Evolutionary conservation across 2,113 vertebrate genomes (phyloP).

Genomic region (Hippocampus guttulatus): DNA sequence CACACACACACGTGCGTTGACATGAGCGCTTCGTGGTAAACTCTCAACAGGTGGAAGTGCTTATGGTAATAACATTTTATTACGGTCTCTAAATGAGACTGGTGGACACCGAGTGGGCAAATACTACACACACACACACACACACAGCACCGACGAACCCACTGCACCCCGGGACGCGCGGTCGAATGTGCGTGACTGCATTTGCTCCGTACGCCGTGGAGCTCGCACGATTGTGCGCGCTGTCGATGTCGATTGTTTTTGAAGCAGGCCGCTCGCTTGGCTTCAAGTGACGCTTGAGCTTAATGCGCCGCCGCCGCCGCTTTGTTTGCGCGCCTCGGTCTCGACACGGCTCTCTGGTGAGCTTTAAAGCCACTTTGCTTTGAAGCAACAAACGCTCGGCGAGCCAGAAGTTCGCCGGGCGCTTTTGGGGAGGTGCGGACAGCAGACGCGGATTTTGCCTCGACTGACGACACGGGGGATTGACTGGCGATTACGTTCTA

Average conservation of each 20-base stretch:
- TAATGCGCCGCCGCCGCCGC: constrained; percentile 65
- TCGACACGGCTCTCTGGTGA: constrained; percentile 52
- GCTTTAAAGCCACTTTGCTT: constrained; percentile 62
- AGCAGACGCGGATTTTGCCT: constrained; percentile 52
- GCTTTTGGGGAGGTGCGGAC: constrained; percentile 28
- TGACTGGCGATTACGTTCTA: constrained; percentile 20
- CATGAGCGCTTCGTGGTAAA: constrained; percentile 30
- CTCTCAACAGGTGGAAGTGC: constrained; percentile 61
- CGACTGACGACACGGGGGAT: constrained; percentile 38
- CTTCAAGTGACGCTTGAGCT: constrained; percentile 66
- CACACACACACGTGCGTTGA: not conserved
- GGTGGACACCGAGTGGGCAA: constrained; percentile 50
- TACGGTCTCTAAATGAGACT: constrained; percentile 56
- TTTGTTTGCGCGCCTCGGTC: constrained; percentile 71
- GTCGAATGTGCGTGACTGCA: not conserved
- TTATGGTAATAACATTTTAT: constrained; percentile 65
- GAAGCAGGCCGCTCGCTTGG: constrained; percentile 66
- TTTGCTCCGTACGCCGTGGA: constrained; percentile 28
- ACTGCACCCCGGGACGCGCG: not conserved
- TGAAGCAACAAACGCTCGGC: constrained; percentile 54
- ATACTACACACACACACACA: constrained; percentile 12
- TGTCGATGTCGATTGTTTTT: constrained; percentile 54
- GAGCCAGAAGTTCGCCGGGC: not conserved
- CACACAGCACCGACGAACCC: constrained; percentile 25
- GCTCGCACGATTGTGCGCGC: constrained; percentile 38